phyloP scores from a whole-genome alignment of 2,113 vertebrate genomes.

The Lophotis ruficrista region DNA sequence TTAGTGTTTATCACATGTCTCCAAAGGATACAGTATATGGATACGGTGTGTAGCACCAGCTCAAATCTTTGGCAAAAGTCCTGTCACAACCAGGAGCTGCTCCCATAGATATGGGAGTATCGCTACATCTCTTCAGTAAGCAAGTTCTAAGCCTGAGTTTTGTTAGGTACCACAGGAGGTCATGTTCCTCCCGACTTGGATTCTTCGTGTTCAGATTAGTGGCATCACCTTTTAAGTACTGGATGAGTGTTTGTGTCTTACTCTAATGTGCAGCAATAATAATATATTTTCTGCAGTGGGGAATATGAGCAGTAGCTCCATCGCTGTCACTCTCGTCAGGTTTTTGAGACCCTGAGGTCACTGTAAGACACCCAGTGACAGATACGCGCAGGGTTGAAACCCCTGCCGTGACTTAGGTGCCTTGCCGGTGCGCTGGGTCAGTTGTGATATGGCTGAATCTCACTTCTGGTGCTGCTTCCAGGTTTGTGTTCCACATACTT shows the following conservation, averaged over 20 bases:
- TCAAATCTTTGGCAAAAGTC: neutral
- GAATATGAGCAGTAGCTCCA: neutral
- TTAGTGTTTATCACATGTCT: neutral
- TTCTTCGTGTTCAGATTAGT: neutral
- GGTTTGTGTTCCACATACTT: neutral
- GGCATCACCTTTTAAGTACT: neutral
- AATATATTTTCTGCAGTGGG: neutral
- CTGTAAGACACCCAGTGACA: neutral
- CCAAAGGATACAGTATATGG: rapidly evolving
- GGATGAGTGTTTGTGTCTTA: neutral
- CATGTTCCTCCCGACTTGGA: neutral
- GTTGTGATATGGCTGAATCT: neutral
- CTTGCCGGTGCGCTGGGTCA: no score
- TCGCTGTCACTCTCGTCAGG: neutral
- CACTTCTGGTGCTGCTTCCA: neutral
- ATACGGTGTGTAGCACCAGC: neutral
- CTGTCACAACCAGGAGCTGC: neutral
- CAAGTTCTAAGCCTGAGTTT: no score
- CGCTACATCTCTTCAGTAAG: rapidly evolving
- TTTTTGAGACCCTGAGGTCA: neutral
- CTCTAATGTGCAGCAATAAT: neutral
- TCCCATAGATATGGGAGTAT: rapidly evolving
- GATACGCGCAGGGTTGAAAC: rapidly evolving
- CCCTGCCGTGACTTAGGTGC: neutral
- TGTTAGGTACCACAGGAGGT: neutral